Evolutionary conservation across 1,140 invertebrate genomes (phyloP).

Genomic region (Lordiphosa mommai): DNA sequence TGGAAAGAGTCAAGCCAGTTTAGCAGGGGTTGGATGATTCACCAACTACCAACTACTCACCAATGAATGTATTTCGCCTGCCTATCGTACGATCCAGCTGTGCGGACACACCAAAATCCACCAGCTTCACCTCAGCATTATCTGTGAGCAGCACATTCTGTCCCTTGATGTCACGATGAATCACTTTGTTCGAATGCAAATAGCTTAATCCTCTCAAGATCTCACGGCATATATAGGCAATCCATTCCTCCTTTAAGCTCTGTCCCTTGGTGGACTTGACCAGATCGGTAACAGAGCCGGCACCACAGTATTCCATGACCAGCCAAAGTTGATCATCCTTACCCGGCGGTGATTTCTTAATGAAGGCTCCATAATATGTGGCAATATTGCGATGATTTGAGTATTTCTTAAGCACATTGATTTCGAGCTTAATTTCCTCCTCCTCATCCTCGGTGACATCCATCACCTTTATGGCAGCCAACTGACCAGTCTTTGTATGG

Average conservation of each 20-base stretch:
- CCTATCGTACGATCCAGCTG: conserved; percentile 99
- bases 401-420: conserved; percentile 99
- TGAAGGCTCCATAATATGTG: conserved; percentile 99
- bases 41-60: conserved; percentile 75
- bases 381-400: conserved; percentile 99
- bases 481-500: conserved; percentile 99
- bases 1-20: conserved; percentile 22
- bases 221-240: conserved; percentile 99
- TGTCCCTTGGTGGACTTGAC: conserved; percentile 99
- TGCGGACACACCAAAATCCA: conserved; percentile 99
- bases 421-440: conserved; percentile 99
- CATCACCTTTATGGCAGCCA: conserved; percentile 99
- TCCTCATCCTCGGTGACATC: conserved; percentile 99
- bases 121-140: conserved; percentile 99
- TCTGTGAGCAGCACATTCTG: conserved; percentile 99
- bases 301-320: conserved; percentile 99
- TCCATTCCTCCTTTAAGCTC: conserved; percentile 99
- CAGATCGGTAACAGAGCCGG: conserved; percentile 98
- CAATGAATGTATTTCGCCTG: conserved; percentile 99
- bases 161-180: conserved; percentile 99
- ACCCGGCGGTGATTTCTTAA: conserved; percentile 98
- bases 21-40: conserved; percentile 18
- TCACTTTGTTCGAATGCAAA: conserved; percentile 99
- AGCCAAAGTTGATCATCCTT: conserved; percentile 99
- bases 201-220: conserved; percentile 97